phyloP scores from a whole-genome alignment of 1,140 invertebrate genomes.

The Philaenus spumarius region DNA sequence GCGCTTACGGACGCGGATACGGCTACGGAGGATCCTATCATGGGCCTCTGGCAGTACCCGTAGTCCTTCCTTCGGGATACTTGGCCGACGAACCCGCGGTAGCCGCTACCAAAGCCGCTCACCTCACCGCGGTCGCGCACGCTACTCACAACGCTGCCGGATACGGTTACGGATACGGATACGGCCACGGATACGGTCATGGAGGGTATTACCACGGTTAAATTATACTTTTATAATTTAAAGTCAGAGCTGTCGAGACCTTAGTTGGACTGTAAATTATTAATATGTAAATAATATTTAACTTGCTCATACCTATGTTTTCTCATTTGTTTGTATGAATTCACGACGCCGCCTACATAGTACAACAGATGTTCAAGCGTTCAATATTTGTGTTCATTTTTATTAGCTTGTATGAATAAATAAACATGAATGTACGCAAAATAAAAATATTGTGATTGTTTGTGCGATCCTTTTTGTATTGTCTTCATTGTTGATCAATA shows the following conservation, averaged over 20 bases:
- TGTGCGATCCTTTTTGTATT: too few species aligned
- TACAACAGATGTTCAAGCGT: too few species aligned
- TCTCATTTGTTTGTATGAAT: too few species aligned
- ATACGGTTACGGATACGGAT: slow-evolving; percentile 10
- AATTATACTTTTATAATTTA: slow-evolving; percentile 41
- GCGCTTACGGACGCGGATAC: slow-evolving; percentile 29
- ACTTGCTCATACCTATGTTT: too few species aligned
- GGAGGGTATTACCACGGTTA: slow-evolving; percentile 26
- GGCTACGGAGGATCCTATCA: slow-evolving; percentile 27
- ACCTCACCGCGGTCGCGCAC: slow-evolving; percentile 22
- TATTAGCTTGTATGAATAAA: too few species aligned
- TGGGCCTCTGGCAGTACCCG: slow-evolving; percentile 13
- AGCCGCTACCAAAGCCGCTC: slow-evolving; percentile 43
- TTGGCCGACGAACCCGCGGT: slow-evolving; percentile 48
- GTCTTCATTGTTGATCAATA: too few species aligned
- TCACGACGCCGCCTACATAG: too few species aligned
- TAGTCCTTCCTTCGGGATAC: slow-evolving; percentile 31
- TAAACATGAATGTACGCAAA: too few species aligned
- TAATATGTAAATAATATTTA: too few species aligned
- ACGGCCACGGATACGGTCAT: slow-evolving; percentile 27
- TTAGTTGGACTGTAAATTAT: slow-evolving; percentile 11
- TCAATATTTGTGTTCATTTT: too few species aligned
- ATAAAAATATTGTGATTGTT: too few species aligned
- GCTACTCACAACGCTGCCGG: slow-evolving; percentile 15
- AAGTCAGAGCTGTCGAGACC: slow-evolving; percentile 14